phyloP scores from a whole-genome alignment of 2,113 vertebrate genomes.

The Nothocercus nigrocapillus region DNA sequence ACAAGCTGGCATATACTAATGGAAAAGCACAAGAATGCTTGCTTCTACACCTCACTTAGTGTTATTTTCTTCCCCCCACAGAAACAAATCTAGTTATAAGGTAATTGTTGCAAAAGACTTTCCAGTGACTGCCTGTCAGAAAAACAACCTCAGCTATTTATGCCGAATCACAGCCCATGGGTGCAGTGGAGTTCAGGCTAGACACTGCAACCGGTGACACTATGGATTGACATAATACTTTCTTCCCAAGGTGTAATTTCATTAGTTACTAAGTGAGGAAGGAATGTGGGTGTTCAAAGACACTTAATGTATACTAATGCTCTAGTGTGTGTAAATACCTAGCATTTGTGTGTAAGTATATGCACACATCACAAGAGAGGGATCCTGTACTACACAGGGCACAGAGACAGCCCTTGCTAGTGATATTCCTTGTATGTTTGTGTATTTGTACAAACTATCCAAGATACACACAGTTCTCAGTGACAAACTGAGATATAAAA shows the following conservation, averaged over 20 bases:
- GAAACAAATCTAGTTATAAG: conserved; percentile 19
- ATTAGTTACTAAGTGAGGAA: conserved; percentile 3
- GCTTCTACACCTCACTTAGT: not conserved
- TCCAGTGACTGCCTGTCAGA: not conserved
- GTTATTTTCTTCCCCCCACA: not conserved
- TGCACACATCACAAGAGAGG: not conserved
- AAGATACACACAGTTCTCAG: not conserved
- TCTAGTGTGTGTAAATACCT: not conserved
- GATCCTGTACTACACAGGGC: not conserved
- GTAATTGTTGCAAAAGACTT: not conserved
- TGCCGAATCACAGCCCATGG: not conserved
- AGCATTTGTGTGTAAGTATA: not conserved
- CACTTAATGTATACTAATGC: not conserved
- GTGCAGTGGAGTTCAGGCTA: not conserved
- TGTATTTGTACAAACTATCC: not conserved
- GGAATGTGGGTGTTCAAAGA: not conserved
- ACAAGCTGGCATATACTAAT: not conserved
- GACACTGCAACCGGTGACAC: not conserved
- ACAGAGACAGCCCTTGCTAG: not conserved
- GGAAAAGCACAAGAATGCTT: not conserved
- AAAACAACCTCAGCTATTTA: conserved; percentile 8
- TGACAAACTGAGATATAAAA: not conserved
- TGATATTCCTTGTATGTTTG: not conserved
- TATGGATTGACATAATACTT: not conserved
- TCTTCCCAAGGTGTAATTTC: not conserved